phyloP scores from a whole-genome alignment of 2,888 invertebrate genomes.

The Mesorhabditis belari region DNA sequence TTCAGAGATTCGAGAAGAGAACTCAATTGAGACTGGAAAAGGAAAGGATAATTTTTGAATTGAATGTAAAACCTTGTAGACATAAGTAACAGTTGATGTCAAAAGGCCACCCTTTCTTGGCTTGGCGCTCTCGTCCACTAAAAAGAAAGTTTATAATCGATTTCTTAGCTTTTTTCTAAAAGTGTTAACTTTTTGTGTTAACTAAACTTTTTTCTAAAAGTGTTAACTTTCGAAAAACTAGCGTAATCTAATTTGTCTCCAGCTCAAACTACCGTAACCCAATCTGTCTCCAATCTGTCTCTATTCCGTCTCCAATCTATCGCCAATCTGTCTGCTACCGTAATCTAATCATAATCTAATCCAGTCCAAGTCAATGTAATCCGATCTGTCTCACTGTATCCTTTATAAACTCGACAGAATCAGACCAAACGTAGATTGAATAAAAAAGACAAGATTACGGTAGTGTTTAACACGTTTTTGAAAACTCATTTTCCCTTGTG shows the following conservation, averaged over 20 bases:
- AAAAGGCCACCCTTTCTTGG: conserved; percentile 20
- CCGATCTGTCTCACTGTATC: no score
- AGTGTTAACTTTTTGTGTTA: background rate
- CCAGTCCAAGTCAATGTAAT: no score
- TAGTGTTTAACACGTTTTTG: background rate
- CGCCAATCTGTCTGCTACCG: no score
- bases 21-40: conserved; percentile 42
- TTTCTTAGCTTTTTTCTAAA: background rate
- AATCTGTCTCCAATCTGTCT: no score
- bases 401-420: no score
- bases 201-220: background rate
- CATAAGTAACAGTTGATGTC: conserved; percentile 26
- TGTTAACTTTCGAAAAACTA: background rate
- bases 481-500: background rate
- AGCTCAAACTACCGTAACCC: no score
- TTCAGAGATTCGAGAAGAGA: conserved; percentile 48
- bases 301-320: no score
- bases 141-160: background rate
- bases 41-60: background rate
- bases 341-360: no score
- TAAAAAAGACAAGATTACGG: no score
- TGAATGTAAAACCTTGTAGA: conserved; percentile 9
- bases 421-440: no score
- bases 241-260: no score
- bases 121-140: background rate